These are phyloP conservation scores for Sipha maydis DNA, from an alignment of 2,888 invertebrate genomes.

Conservation along the genomic window DNA sequence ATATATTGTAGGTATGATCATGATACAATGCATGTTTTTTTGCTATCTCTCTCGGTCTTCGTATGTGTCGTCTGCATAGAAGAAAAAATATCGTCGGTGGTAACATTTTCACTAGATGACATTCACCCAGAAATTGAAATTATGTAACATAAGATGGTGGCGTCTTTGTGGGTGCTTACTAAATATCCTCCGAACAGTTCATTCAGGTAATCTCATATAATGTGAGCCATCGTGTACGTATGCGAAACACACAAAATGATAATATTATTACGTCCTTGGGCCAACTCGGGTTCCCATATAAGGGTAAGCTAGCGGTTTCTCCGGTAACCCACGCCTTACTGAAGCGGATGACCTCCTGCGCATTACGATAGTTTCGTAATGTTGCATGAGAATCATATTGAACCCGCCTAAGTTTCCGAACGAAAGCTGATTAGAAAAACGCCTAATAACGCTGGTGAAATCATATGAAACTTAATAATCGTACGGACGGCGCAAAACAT, in stretches of 20 bases:
- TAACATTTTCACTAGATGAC: constrained; percentile 40
- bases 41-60: neutral
- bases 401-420: neutral
- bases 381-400: constrained; percentile 44
- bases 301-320: constrained; percentile 60
- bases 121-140: constrained; percentile 56
- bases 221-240: neutral
- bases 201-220: neutral
- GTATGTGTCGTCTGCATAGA: neutral
- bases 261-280: constrained; percentile 44
- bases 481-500: neutral
- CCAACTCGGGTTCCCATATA: constrained; percentile 51
- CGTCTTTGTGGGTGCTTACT: constrained; percentile 46
- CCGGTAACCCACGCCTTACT: constrained; percentile 51
- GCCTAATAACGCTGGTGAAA: constrained; percentile 18
- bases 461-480: neutral
- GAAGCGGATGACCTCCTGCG: constrained; percentile 56
- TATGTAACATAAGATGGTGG: constrained; percentile 32
- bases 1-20: neutral
- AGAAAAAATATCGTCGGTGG: constrained; percentile 15
- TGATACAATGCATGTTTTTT: constrained; percentile 25
- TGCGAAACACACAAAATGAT: constrained; percentile 55
- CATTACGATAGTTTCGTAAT: constrained; percentile 47
- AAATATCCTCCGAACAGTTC: neutral
- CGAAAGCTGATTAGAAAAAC: constrained; percentile 31